phyloP scores from a whole-genome alignment of 2,888 invertebrate species.

The Drosophila villosipedis region DNA sequence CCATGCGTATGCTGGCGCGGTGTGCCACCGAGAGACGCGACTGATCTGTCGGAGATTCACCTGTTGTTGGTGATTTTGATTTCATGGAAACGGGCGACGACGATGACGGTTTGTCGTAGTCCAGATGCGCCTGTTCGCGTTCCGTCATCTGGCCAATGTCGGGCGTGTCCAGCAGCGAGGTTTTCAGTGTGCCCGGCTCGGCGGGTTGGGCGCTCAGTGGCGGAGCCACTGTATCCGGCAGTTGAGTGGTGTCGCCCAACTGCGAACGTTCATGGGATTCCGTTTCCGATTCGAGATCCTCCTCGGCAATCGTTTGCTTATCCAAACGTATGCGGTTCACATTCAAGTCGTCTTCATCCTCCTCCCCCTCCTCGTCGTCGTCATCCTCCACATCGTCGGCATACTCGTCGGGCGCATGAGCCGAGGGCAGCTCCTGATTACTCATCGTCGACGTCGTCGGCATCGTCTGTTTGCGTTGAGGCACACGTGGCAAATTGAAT shows the following conservation, averaged over 20 bases:
- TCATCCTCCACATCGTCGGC: conserved; percentile 72
- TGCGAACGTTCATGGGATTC: conserved; percentile 73
- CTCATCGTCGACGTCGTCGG: conserved; percentile 55
- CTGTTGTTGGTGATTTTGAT: conserved; percentile 39
- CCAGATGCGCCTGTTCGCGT: conserved; percentile 94
- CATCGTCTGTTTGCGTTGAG: conserved; percentile 83
- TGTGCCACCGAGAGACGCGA: conserved; percentile 84
- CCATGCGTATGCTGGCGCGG: conserved; percentile 89
- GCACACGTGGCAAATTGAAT: conserved; percentile 83
- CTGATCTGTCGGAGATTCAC: conserved; percentile 64
- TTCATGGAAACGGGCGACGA: conserved; percentile 50
- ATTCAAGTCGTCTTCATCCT: conserved; percentile 73
- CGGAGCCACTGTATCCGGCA: conserved; percentile 88
- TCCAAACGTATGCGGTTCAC: conserved; percentile 83
- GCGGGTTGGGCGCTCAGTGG: conserved; percentile 92
- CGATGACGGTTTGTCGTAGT: conserved; percentile 64
- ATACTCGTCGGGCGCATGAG: conserved; percentile 70
- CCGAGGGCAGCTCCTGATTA: conserved; percentile 65
- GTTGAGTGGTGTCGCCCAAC: conserved; percentile 79
- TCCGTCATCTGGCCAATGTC: conserved; percentile 96
- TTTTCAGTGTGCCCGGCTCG: conserved; percentile 96
- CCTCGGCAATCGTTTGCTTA: conserved; percentile 82
- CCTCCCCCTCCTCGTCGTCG: conserved; percentile 83
- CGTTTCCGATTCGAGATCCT: conserved; percentile 77
- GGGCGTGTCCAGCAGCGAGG: conserved; percentile 96